These are phyloP conservation scores for Sebastes iracundus DNA, from an alignment of 2,797 vertebrate species.

Conservation along the genomic window DNA sequence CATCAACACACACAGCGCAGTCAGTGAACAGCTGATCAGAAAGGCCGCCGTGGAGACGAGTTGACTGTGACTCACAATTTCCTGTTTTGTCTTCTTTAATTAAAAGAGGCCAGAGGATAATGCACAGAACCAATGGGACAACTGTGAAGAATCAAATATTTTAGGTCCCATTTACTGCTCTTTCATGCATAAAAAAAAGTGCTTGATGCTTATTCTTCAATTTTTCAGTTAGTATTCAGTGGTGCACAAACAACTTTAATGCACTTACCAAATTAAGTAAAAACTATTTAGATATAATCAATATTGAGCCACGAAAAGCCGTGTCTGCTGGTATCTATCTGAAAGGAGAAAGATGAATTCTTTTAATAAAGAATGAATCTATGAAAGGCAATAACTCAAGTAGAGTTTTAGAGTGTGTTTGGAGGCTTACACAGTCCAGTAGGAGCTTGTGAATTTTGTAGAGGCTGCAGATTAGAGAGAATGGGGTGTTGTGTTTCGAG, in stretches of 20 bases:
- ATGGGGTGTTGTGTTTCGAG: slow-evolving; percentile 50
- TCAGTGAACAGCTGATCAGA: too few species aligned
- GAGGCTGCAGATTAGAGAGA: slow-evolving; percentile 61
- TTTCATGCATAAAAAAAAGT: slow-evolving; percentile 3
- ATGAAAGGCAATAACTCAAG: slow-evolving; percentile 12
- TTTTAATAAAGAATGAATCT: slow-evolving; percentile 12
- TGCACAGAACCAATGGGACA: background rate
- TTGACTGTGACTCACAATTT: slow-evolving; percentile 41
- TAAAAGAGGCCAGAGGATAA: slow-evolving; percentile 12
- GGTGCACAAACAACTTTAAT: slow-evolving; percentile 7
- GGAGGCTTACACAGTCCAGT: slow-evolving; percentile 27
- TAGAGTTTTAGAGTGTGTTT: slow-evolving; percentile 4
- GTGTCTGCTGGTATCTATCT: background rate
- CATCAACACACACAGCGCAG: too few species aligned
- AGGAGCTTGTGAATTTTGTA: slow-evolving; percentile 38
- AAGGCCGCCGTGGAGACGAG: too few species aligned
- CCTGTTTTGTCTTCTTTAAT: slow-evolving; percentile 4
- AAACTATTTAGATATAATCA: background rate
- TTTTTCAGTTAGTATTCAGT: background rate
- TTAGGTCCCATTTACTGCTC: background rate
- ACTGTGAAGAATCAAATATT: background rate
- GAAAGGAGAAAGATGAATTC: background rate
- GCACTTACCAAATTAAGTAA: background rate
- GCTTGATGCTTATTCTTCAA: background rate
- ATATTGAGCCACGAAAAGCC: background rate